Evolutionary conservation across 2,888 invertebrate species (phyloP).

Genomic region (Sylvicola fuscatus): DNA sequence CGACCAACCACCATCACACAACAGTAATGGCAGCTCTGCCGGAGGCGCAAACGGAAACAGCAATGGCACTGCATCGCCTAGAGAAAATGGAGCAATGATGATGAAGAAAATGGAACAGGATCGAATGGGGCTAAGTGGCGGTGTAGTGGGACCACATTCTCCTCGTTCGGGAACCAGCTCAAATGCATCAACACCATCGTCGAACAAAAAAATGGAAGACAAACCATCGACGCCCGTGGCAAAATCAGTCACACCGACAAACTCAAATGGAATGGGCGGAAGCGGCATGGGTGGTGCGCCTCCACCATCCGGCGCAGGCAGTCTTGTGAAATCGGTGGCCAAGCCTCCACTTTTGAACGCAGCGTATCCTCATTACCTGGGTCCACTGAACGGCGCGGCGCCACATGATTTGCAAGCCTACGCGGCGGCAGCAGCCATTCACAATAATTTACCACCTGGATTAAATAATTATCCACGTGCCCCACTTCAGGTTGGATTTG

Average conservation of each 20-base stretch:
- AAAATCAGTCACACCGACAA: slow-evolving; percentile 74
- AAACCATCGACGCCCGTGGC: slow-evolving; percentile 82
- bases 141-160: slow-evolving; percentile 16
- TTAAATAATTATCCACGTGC: slow-evolving; percentile 44
- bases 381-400: slow-evolving; percentile 31
- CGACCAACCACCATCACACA: slow-evolving; percentile 9
- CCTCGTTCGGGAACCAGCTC: slow-evolving; percentile 64
- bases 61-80: slow-evolving; percentile 51
- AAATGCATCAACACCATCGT: slow-evolving; percentile 78
- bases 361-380: slow-evolving; percentile 39
- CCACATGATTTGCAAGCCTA: slow-evolving; percentile 37
- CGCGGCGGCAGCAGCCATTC: slow-evolving; percentile 33
- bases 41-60: slow-evolving; percentile 12
- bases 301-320: slow-evolving; percentile 25
- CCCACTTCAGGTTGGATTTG: slow-evolving; percentile 41
- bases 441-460: slow-evolving; percentile 39
- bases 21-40: slow-evolving; percentile 51
- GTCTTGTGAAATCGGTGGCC: slow-evolving; percentile 10
- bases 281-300: slow-evolving; percentile 33
- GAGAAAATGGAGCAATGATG: slow-evolving; percentile 56
- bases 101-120: slow-evolving; percentile 14
- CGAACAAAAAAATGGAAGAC: slow-evolving; percentile 69
- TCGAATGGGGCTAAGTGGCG: slow-evolving; percentile 14
- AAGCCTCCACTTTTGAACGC: slow-evolving; percentile 11
- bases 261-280: slow-evolving; percentile 30